These are phyloP conservation scores for Sinosuthora webbiana DNA, from an alignment of 2,113 vertebrate genomes.

Conservation along the genomic window DNA sequence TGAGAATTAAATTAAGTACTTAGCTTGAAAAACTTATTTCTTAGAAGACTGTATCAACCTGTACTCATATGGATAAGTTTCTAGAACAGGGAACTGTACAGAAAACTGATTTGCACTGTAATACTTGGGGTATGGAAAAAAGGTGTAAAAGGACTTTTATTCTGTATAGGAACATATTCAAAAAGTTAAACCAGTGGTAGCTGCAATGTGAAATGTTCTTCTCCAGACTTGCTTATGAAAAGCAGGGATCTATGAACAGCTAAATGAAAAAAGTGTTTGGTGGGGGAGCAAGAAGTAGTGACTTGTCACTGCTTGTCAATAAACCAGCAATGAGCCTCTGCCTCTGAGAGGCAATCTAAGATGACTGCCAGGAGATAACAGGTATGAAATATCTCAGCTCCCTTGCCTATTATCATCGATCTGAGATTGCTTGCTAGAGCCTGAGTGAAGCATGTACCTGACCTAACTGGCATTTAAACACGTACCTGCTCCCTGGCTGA, in stretches of 20 bases:
- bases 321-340: not conserved
- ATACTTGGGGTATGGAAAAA: not conserved
- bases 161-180: not conserved
- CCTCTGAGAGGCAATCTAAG: not conserved
- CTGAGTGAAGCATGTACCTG: not conserved
- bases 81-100: not conserved
- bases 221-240: not conserved
- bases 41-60: not conserved
- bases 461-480: not conserved
- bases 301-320: not conserved
- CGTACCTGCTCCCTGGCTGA: not conserved
- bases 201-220: not conserved
- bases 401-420: not conserved
- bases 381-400: not conserved
- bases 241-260: not conserved
- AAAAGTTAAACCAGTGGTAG: not conserved
- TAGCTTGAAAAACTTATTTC: not conserved
- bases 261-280: not conserved
- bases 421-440: not conserved
- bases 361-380: not conserved
- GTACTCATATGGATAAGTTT: not conserved
- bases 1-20: not conserved
- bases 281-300: not conserved
- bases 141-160: not conserved
- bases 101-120: not conserved